Evolutionary conservation across 2,888 invertebrate genomes (phyloP).

Genomic region (Scaptodrosophila latifasciaeformis): DNA sequence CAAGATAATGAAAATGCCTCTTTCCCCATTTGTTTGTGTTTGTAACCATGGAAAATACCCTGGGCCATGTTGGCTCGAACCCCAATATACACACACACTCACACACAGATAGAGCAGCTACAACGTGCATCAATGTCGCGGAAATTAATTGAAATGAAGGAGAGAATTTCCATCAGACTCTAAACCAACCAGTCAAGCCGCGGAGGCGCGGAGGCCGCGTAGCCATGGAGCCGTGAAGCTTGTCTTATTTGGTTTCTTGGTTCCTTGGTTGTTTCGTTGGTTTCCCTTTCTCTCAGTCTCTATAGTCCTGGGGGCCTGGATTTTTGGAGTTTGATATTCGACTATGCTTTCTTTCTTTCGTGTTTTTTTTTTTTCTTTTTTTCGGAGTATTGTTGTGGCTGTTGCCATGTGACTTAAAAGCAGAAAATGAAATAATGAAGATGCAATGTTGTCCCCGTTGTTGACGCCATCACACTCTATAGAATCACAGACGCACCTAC

Average conservation of each 20-base stretch:
- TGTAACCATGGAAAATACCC: no score
- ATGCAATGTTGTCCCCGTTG: slow-evolving; percentile 15
- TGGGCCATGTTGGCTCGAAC: no score
- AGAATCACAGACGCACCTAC: no score
- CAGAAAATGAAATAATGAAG: slow-evolving; percentile 35
- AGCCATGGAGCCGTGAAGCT: not conserved
- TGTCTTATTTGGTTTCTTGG: not conserved
- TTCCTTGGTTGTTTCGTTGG: not conserved
- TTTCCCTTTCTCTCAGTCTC: no score
- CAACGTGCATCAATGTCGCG: slow-evolving; percentile 59
- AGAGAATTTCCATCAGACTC: slow-evolving; percentile 40
- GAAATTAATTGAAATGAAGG: slow-evolving; percentile 66
- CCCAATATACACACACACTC: slow-evolving; percentile 8
- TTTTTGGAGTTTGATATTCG: no score
- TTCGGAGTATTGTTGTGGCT: not conserved
- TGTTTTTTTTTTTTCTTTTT: no score
- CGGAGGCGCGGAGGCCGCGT: no score
- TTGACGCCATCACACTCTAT: not conserved
- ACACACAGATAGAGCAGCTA: slow-evolving; percentile 4
- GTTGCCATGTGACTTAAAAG: slow-evolving; percentile 11
- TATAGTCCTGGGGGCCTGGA: no score
- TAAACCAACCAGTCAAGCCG: no score
- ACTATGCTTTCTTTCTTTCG: no score
- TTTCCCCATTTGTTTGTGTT: no score
- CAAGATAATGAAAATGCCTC: no score